Conservation (phyloP, 2,888 invertebrate species). For the Iphiclides podalirius region DNA sequence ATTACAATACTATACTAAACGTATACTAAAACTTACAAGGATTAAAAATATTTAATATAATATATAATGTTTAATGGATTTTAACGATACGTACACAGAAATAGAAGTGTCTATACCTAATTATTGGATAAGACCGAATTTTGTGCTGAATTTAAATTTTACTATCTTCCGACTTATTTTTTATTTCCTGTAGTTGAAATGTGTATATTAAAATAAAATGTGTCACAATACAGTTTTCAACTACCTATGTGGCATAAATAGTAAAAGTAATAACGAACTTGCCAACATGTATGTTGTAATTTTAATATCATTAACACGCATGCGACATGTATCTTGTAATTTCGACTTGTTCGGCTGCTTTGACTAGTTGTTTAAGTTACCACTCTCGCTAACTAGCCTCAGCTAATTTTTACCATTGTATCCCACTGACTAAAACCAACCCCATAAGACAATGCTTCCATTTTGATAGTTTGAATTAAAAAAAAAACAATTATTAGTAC, state of each 20-base stretch:
- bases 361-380: constrained; percentile 29
- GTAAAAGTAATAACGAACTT: too few relatives aligned
- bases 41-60: background rate
- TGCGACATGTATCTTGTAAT: constrained; percentile 9
- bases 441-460: constrained; percentile 52
- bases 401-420: constrained; percentile 6
- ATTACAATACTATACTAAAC: background rate
- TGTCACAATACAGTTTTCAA: too few relatives aligned
- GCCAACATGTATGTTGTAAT: constrained; percentile 5
- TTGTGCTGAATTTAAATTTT: background rate
- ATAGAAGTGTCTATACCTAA: background rate
- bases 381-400: constrained; percentile 2
- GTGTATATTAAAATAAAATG: too few relatives aligned
- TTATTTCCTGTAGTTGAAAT: too few relatives aligned
- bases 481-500: constrained; percentile 57
- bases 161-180: too few relatives aligned
- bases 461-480: constrained; percentile 30
- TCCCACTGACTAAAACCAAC: constrained; percentile 39
- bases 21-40: background rate
- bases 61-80: background rate
- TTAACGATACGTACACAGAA: background rate
- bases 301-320: background rate
- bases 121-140: background rate
- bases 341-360: constrained; percentile 28
- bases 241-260: too few relatives aligned